A percentile compares a stretch with the other conserved stretches of the same genome.
phyloP scores from a whole-genome alignment of 2,888 invertebrate genomes.

The Galeopsomyia nigrocyanea region DNA sequence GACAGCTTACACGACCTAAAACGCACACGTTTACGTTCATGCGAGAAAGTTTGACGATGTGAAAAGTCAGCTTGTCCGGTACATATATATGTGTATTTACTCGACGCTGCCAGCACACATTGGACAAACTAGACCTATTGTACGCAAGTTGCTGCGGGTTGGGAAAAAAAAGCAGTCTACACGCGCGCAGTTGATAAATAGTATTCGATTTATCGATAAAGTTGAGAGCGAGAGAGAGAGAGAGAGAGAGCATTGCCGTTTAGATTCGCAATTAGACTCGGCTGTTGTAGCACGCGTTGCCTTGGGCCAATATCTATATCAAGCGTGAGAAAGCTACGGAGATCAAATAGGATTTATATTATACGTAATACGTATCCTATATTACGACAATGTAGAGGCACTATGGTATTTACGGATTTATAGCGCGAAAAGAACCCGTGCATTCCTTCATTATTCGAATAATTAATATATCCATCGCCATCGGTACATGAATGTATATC shows the following conservation, averaged over 20 bases:
- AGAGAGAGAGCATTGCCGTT: conserved; percentile 10
- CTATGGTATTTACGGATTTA: conserved; percentile 13
- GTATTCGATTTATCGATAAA: background rate
- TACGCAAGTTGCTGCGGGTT: too few species aligned
- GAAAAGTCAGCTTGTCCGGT: too few species aligned
- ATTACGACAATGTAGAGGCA: background rate
- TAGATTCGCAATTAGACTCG: conserved; percentile 21
- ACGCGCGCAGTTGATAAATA: too few species aligned
- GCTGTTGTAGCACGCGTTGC: background rate
- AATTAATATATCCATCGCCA: conserved; percentile 16
- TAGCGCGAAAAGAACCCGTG: conserved; percentile 25
- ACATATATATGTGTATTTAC: too few species aligned
- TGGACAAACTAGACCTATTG: too few species aligned
- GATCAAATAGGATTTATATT: background rate
- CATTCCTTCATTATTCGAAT: conserved; percentile 20
- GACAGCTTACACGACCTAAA: too few species aligned
- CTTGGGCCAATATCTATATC: conserved; percentile 4
- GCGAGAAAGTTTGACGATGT: too few species aligned
- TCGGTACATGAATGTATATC: background rate
- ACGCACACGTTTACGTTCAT: too few species aligned
- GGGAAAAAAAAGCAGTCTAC: too few species aligned
- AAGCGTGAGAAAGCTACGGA: conserved; percentile 23
- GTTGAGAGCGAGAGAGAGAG: background rate
- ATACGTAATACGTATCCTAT: background rate
- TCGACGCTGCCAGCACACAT: too few species aligned